Conservation (phyloP, 2,888 invertebrate species). For the Silvanus unidentatus region DNA sequence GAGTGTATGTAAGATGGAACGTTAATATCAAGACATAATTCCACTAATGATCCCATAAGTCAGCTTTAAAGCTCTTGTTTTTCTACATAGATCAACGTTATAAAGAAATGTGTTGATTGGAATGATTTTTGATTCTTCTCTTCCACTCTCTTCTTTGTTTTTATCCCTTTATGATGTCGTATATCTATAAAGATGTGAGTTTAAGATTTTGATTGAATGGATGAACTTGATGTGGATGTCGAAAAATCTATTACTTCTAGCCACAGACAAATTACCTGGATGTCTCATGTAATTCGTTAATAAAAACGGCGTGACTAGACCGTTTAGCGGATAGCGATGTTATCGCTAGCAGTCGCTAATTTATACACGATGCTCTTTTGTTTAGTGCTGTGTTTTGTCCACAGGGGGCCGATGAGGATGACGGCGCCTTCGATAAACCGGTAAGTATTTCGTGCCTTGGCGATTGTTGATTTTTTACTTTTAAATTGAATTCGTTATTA, state of each 20-base stretch:
- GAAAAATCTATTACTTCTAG: background rate
- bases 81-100: no score
- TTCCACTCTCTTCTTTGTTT: no score
- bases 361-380: slow-evolving; percentile 46
- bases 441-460: slow-evolving; percentile 49
- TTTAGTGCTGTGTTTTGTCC: slow-evolving; percentile 48
- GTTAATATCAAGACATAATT: no score
- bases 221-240: no score
- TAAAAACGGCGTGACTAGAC: slow-evolving; percentile 45
- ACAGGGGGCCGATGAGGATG: slow-evolving; percentile 68
- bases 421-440: slow-evolving; percentile 63
- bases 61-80: no score
- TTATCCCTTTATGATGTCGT: no score
- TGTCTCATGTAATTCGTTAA: slow-evolving; percentile 42
- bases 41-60: no score
- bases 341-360: slow-evolving; percentile 41
- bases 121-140: no score
- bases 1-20: no score
- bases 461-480: slow-evolving; percentile 9
- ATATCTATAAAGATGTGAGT: no score
- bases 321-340: slow-evolving; percentile 43
- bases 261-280: slow-evolving; percentile 41
- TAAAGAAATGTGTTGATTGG: no score
- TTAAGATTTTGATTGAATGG: no score
- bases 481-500: slow-evolving; percentile 20